Conservation (phyloP, 2,797 vertebrate species). For the Vultur gryphus region DNA sequence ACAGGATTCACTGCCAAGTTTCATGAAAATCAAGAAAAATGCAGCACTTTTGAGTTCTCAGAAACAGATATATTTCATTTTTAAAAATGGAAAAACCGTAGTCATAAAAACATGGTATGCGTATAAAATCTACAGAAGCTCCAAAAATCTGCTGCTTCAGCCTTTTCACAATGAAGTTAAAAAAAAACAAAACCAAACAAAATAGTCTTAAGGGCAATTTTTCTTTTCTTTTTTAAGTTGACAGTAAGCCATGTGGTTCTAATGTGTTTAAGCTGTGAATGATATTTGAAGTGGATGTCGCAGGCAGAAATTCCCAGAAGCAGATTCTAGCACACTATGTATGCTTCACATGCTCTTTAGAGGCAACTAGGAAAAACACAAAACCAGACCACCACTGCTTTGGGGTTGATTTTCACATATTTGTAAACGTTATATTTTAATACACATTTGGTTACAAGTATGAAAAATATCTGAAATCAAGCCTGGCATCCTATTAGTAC, state of each 20-base stretch:
- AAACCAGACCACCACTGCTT: background rate
- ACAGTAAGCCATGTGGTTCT: slow-evolving; percentile 32
- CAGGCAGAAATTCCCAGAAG: slow-evolving; percentile 37
- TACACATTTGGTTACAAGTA: background rate
- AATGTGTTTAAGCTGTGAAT: slow-evolving; percentile 42
- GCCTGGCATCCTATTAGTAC: background rate
- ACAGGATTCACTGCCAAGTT: background rate
- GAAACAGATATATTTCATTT: background rate
- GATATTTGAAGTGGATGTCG: background rate
- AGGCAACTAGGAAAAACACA: background rate
- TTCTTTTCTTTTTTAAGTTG: background rate
- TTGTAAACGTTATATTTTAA: background rate
- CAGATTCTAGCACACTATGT: background rate
- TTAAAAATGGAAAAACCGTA: background rate
- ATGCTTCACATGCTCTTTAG: background rate
- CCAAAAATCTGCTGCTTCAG: slow-evolving; percentile 34
- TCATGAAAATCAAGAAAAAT: background rate
- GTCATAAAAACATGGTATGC: background rate
- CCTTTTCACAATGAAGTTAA: background rate
- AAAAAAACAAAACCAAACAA: background rate
- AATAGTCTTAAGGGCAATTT: background rate
- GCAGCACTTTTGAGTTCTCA: background rate
- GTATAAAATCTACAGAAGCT: background rate
- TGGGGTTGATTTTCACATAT: background rate
- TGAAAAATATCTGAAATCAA: background rate